A percentile compares a stretch with the other conserved stretches of the same genome.
Evolutionary conservation across 2,888 invertebrate genomes (phyloP).

Genomic region (Mesoligia furuncula): DNA sequence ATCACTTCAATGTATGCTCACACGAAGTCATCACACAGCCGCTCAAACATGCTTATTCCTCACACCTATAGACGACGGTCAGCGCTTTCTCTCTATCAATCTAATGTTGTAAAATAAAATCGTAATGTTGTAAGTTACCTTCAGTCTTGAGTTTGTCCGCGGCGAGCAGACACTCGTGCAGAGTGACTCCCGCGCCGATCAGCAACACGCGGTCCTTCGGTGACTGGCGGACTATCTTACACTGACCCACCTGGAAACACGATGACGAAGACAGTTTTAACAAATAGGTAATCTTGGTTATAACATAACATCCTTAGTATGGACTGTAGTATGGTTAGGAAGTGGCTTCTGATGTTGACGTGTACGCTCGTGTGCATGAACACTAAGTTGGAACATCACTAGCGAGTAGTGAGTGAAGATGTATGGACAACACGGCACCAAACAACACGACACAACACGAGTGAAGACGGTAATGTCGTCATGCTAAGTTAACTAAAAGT

Average conservation of each 20-base stretch:
- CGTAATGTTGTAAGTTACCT: constrained; percentile 59
- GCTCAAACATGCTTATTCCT: too few relatives aligned
- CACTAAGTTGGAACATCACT: background rate
- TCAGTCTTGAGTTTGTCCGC: constrained; percentile 93
- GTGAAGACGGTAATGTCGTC: background rate
- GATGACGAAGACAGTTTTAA: background rate
- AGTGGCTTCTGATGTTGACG: too few relatives aligned
- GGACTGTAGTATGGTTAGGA: background rate
- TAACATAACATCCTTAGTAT: background rate
- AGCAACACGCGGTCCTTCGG: constrained; percentile 95
- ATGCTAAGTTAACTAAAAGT: background rate
- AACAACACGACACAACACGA: too few relatives aligned
- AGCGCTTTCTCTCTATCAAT: background rate
- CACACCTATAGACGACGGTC: too few relatives aligned
- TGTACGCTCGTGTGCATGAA: too few relatives aligned
- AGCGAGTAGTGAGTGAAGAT: background rate
- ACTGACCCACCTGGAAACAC: constrained; percentile 92
- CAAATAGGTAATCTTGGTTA: background rate
- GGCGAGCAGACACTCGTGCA: constrained; percentile 97
- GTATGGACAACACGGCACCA: background rate
- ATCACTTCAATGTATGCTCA: background rate
- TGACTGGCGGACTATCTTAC: constrained; percentile 94
- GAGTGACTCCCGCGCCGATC: constrained; percentile 98
- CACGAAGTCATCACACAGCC: background rate
- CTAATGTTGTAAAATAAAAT: background rate